These are phyloP conservation scores for Rhizoglyphus robini DNA, from an alignment of 1,140 invertebrate species.

Conservation along the genomic window DNA sequence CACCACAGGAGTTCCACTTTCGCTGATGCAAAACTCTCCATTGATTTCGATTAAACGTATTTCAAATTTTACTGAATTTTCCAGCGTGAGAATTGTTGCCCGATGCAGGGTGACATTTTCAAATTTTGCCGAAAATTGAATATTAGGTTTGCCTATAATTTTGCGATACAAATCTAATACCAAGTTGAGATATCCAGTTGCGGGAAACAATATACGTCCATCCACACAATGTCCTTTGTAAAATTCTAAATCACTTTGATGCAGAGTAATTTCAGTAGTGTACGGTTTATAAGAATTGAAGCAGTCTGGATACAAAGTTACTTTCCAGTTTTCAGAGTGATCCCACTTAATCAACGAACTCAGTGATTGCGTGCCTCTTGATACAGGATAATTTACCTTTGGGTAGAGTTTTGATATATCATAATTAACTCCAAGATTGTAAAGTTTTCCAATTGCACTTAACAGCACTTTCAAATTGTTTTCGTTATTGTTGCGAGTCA, in stretches of 20 bases:
- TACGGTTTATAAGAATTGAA: conserved; percentile 11
- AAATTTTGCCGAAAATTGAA: conserved; percentile 37
- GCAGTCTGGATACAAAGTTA: conserved; percentile 24
- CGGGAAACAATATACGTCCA: conserved; percentile 42
- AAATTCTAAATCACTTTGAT: conserved; percentile 31
- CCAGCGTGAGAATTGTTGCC: conserved; percentile 39
- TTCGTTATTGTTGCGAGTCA: conserved; percentile 36
- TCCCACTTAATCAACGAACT: conserved; percentile 41
- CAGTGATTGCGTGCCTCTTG: conserved; percentile 38
- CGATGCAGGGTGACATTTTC: conserved; percentile 40
- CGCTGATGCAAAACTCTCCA: conserved; percentile 82
- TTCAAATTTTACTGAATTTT: conserved; percentile 50
- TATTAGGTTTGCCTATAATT: conserved; percentile 33
- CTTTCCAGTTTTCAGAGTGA: conserved; percentile 30
- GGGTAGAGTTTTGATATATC: conserved; percentile 33
- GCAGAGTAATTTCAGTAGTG: conserved; percentile 21
- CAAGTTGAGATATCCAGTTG: conserved; percentile 41
- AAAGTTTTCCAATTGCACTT: conserved; percentile 34
- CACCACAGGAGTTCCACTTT: conserved; percentile 66
- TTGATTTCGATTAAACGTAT: conserved; percentile 72
- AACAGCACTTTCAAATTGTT: conserved; percentile 17
- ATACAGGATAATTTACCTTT: conserved; percentile 36
- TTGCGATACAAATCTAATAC: conserved; percentile 42
- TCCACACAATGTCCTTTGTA: conserved; percentile 41
- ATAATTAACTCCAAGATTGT: conserved; percentile 36